These are phyloP conservation scores for Pempheris klunzingeri DNA, from an alignment of 2,797 vertebrate species.

Conservation along the genomic window DNA sequence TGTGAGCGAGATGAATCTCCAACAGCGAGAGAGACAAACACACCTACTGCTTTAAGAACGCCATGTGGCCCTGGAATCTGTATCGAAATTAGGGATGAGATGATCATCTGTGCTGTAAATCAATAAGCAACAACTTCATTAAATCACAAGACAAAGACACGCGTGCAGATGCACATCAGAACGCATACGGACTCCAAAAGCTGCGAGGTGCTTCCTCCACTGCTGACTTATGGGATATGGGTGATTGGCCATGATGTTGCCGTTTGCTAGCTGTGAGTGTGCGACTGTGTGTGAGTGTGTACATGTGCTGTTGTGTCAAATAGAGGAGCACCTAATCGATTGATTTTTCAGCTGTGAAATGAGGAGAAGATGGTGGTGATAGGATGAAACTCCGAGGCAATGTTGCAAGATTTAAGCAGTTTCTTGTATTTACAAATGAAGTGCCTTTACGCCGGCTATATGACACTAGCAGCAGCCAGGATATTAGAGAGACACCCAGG, in stretches of 20 bases:
- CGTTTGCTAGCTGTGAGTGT: slow-evolving; percentile 1
- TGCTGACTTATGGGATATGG: slow-evolving; percentile 11
- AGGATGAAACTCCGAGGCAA: neutral
- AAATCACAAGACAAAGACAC: neutral
- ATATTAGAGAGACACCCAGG: neutral
- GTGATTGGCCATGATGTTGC: neutral
- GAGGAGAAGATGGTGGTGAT: neutral
- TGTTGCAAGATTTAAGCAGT: neutral
- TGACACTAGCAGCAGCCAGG: neutral
- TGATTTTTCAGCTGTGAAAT: neutral
- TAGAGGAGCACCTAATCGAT: neutral
- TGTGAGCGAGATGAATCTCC: too few relatives aligned
- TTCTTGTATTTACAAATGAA: neutral
- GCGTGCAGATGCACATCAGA: neutral
- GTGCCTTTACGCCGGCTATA: neutral
- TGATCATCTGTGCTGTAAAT: slow-evolving; percentile 38
- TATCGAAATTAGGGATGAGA: slow-evolving; percentile 32
- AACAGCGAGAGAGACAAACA: too few relatives aligned
- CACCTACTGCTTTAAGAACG: slow-evolving; percentile 14
- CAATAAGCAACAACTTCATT: slow-evolving; percentile 11
- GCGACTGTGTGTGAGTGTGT: neutral
- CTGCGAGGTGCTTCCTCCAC: neutral
- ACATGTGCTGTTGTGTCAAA: neutral
- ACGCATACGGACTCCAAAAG: neutral
- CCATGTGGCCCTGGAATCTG: neutral